Base-by-base conservation (phyloP, 2,888 invertebrate genomes). In the Agonopterix heracliana region DNA sequence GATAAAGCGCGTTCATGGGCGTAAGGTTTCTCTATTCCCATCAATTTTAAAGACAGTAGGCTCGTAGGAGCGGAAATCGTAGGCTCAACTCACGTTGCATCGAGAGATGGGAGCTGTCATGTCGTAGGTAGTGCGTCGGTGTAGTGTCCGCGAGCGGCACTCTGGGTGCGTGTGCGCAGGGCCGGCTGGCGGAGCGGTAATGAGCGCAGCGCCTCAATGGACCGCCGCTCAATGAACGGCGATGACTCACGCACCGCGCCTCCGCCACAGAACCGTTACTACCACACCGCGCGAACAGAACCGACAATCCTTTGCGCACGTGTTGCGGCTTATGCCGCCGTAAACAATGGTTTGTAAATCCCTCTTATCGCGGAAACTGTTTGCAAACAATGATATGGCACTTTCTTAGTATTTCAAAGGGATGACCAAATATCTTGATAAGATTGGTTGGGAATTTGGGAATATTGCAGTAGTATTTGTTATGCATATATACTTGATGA, bases 161-260 rank as follows among this genome's bases (percentile, higher is more conserved):
- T 83, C 78, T 66, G 78, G 66, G 76, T 75, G 86, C 79, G 82
- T 84, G 84, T 76, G 85, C 78, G 79, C 82, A 68, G 81, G 78
- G 76, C 81, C 89, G 90, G 88, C 89, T 85, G 86, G 85, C 79
- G 81, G 76, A 87, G 78, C 82, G 75, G 86, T 86, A 86, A 85
- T 85, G 84, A 86, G 80, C 78, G 77, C 78, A 71, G 81, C 80
- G 81, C 74, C 80, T 86, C 79, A 86, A 86, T 86, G 86, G 85
- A 78, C 81, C 71, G 63, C 63, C 68, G 65, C 77, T 79, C 79
- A 79, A 78, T 79, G 79, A 73, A 76, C 74, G 74, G 68, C 68
- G 77, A 75, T 87, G 86, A 86, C 78, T 87, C 87, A 88, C 77
- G 68, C 82, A 75, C 81, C 82, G 81, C 80, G 78, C 83, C 81